These are phyloP conservation scores for Lathamus discolor DNA, from an alignment of 2,113 vertebrate genomes.

Conservation along the genomic window DNA sequence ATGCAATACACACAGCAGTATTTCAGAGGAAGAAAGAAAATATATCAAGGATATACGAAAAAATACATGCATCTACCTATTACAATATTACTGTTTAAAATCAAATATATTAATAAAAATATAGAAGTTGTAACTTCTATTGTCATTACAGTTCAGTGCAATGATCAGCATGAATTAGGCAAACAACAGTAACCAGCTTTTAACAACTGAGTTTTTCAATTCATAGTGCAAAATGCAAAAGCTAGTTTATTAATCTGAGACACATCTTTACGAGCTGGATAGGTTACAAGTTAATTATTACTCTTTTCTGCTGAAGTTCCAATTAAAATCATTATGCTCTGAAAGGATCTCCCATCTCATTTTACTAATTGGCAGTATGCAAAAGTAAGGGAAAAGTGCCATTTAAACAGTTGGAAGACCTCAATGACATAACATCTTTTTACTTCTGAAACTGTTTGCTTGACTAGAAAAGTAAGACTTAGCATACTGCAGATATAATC, in stretches of 20 bases:
- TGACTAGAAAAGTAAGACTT: background rate
- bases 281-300: slow-evolving; percentile 37
- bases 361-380: slow-evolving; percentile 7
- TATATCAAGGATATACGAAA: background rate
- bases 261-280: background rate
- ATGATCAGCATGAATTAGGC: background rate
- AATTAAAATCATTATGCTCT: slow-evolving; percentile 26
- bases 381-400: background rate
- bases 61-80: background rate
- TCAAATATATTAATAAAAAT: background rate
- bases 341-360: slow-evolving; percentile 13
- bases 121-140: background rate
- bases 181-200: background rate
- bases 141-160: background rate
- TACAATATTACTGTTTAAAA: background rate
- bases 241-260: background rate
- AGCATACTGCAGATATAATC: background rate
- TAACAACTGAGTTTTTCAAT: background rate
- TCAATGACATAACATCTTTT: background rate
- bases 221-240: background rate
- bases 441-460: background rate
- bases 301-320: slow-evolving; percentile 12
- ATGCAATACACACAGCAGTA: background rate
- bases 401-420: background rate
- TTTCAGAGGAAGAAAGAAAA: background rate